Evolutionary conservation across 2,797 vertebrate species (phyloP), one percentile per base, ranked within the genome.

Genomic region (Mergus octosetaceus): DNA sequence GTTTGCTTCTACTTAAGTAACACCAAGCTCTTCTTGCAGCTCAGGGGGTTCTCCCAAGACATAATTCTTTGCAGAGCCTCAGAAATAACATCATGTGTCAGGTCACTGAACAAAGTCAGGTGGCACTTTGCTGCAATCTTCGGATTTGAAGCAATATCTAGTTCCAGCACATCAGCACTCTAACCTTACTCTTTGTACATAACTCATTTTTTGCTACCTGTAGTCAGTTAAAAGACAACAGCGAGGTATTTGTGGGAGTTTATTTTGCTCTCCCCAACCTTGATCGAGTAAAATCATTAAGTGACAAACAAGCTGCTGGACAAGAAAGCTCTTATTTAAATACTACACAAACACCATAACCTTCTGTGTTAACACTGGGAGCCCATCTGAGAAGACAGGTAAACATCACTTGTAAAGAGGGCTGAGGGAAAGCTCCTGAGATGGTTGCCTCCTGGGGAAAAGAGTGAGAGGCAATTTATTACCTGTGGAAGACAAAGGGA

Each of bases 1-100:
- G 30, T 88, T 41, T 68, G 85, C 57, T 56, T 22, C 17, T n/a
- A 71, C 70, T 87, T 68, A 87, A 82, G 60, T 53, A 90, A 82
- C 60, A 70, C 0, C 2, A 70, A 89, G 76, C 30, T 90, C 60
- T 73, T 81, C 39, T 68, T 32, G 39, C 51, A 85, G 60, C 47
- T 58, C 57, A 62, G 5, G 18, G 21, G 36, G 61, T 51, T 54
- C 43, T 68, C n/a, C 41, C 36, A 83, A 58, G 9, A 41, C 47
- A 58, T 0, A 66, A 62, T 34, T 62, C 39, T 28, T 39, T 38
- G 12, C 57, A 75, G 10, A 53, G n/a, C 22, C 90, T 81, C 64
- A 84, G 66, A 93, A 78, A n/a, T 18, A 91, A 76, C 13, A 4
- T 20, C 28, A 5, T 0, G 1, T 10, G 51, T 41, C 43, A 17